Percentiles rank a stretch among this genome's conserved stretches.
Evolutionary conservation across 2,797 vertebrate species (phyloP).

Genomic region (Enteromius afrohamiltoni): DNA sequence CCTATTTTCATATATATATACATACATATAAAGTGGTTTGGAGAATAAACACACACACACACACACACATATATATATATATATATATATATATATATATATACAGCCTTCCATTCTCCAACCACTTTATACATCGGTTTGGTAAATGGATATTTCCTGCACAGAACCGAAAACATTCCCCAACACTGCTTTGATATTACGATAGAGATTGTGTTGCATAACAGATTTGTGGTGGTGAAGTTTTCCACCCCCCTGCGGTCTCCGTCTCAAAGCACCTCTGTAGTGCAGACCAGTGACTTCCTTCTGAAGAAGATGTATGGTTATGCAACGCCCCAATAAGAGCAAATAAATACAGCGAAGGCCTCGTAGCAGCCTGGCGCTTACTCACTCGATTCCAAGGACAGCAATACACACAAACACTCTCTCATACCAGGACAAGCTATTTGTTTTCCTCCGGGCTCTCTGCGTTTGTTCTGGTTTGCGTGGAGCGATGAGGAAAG

Average conservation of each 20-base stretch:
- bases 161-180: not conserved
- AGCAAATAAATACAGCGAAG: conserved; percentile 70
- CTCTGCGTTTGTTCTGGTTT: conserved; percentile 56
- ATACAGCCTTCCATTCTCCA: not conserved
- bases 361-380: conserved; percentile 28
- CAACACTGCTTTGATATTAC: not conserved
- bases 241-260: conserved; percentile 1
- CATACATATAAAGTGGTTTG: too few species aligned
- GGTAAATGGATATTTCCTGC: not conserved
- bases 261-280: conserved; percentile 64
- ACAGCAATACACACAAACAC: conserved; percentile 77
- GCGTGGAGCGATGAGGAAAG: conserved; percentile 53
- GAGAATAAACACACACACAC: too few species aligned
- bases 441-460: conserved; percentile 78
- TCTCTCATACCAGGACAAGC: conserved; percentile 68
- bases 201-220: not conserved
- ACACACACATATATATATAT: too few species aligned
- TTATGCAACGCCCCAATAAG: conserved; percentile 63
- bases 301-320: conserved; percentile 72
- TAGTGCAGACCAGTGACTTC: conserved; percentile 69
- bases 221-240: not conserved
- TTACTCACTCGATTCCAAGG: conserved; percentile 68
- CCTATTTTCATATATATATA: too few species aligned
- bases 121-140: not conserved
- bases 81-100: too few species aligned